A percentile compares a stretch with the other conserved stretches of the same genome.
Conservation (phyloP, 2,888 invertebrate species). For the Himalopsyche japonica region DNA sequence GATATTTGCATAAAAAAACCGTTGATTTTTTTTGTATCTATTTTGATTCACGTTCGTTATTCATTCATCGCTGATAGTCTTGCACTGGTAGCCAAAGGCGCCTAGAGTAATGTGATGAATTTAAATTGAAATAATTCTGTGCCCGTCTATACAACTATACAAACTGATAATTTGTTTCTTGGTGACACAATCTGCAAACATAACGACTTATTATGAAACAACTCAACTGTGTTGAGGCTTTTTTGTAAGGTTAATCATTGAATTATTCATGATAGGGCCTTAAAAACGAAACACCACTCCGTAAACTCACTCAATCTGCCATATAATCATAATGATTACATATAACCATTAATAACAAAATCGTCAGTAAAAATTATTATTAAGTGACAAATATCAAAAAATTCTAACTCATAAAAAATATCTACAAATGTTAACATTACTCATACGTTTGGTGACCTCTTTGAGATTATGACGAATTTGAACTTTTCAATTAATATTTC, state of each 20-base stretch:
- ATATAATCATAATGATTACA: no score
- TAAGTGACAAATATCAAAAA: no score
- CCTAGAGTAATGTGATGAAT: background rate
- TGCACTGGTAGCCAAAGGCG: background rate
- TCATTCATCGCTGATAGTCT: background rate
- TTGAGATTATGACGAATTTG: no score
- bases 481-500: no score
- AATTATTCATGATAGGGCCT: no score
- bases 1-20: background rate
- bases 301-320: no score
- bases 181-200: background rate
- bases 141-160: background rate
- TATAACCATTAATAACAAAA: no score
- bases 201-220: background rate
- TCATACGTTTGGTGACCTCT: no score
- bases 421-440: no score
- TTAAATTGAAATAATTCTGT: background rate
- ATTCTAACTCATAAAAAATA: no score
- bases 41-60: background rate
- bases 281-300: no score
- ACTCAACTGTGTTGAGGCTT: background rate
- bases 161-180: background rate
- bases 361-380: no score
- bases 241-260: background rate
- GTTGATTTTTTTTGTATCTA: background rate